Base-by-base conservation (phyloP, 2,797 vertebrate species). In the Ceyx erithaca region DNA sequence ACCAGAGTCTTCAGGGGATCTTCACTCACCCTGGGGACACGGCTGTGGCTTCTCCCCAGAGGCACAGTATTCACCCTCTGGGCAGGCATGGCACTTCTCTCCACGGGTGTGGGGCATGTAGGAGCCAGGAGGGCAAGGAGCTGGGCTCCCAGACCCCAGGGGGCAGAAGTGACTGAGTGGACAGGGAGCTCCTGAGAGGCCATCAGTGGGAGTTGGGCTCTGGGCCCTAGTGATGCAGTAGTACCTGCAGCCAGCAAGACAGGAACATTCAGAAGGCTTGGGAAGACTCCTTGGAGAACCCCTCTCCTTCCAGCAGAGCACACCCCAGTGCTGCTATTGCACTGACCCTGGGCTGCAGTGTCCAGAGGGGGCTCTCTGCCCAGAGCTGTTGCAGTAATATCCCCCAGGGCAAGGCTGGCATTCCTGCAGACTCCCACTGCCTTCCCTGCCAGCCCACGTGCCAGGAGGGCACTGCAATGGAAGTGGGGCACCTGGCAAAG, bases 1-100 rank as follows among this genome's bases (percentile, higher is more conserved):
- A 11, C 0, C 9, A 23, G 46, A 3, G 2, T 3, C 13, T 14
- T 3, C 7, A n/a, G 22, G 15, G 4, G 52, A 20, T 26, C 5
- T n/a, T 4, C 19, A 91, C 98, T 97, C 92, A 99, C 99, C 99
- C 97, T 93, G 96, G 21, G 98, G 98, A 90, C 99, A 99, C 1
- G 97, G 97, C 75, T 88, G 95, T 26, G 98, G 96, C 37, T 82
- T 68, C 61, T 96, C 95, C 7, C 97, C 98, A 66, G 97, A 95
- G 43, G 97, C 90, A 96, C 99, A 99, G 93, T 97, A 98, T 85
- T 97, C 98, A 46, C 99, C 98, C 61, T 97, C 95, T 23, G 98
- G 96, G 95, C 99, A 99, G 33, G 96, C 45, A 69, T 96, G 96
- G 94, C 99, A 99, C 77, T 96, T 88, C 72, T 97, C 90, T 17